Percentiles rank a stretch among this genome's conserved stretches.
These are phyloP conservation scores for Macrotus californicus DNA, from an alignment of 2,113 vertebrate species.

Conservation along the genomic window DNA sequence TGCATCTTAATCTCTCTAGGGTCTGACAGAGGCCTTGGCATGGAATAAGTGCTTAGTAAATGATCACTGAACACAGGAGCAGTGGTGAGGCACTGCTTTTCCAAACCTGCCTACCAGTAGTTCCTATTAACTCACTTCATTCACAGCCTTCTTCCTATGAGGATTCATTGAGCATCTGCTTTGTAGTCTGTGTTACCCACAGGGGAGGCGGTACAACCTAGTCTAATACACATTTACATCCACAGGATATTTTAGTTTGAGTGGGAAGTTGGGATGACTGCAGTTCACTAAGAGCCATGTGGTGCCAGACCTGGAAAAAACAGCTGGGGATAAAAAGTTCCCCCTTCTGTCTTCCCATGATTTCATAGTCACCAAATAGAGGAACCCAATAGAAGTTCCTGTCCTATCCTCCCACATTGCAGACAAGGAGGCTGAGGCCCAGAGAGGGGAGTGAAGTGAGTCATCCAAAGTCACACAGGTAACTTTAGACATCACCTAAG, in stretches of 20 bases:
- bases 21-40: neutral
- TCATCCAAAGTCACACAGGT: neutral
- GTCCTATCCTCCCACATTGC: neutral
- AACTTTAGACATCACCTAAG: fast-evolving
- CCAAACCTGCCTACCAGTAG: neutral
- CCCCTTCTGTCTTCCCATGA: neutral
- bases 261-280: neutral
- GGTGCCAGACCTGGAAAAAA: fast-evolving
- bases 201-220: fast-evolving
- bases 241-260: neutral
- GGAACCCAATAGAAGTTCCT: neutral
- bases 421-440: neutral
- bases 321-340: neutral
- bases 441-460: neutral
- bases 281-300: neutral
- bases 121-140: neutral
- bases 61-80: neutral
- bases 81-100: fast-evolving
- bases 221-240: neutral
- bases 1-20: neutral
- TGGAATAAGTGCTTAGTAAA: neutral
- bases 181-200: neutral
- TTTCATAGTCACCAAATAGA: neutral
- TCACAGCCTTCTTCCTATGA: neutral
- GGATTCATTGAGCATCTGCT: neutral